phyloP scores from a whole-genome alignment of 2,888 invertebrate genomes.

The Platypus cylindrus region DNA sequence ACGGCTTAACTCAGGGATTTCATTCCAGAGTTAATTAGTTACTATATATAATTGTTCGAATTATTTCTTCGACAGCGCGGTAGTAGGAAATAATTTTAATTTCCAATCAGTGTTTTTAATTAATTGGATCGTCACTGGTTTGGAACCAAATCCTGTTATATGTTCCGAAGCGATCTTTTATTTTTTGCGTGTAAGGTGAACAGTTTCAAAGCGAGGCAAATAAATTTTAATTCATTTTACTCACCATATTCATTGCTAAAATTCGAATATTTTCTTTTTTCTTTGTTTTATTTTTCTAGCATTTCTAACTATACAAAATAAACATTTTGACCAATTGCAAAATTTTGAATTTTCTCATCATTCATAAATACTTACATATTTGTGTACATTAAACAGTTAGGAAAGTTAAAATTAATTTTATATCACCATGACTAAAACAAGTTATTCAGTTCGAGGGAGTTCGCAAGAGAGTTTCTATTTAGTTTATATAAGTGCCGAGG shows the following conservation, averaged over 20 bases:
- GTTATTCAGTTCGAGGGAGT: constrained; percentile 20
- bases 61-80: too few species aligned
- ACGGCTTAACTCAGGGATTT: constrained; percentile 8
- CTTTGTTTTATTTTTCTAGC: too few species aligned
- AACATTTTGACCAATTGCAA: too few species aligned
- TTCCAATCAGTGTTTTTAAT: constrained; percentile 1
- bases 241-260: constrained; percentile 4
- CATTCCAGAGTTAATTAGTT: constrained; percentile 8
- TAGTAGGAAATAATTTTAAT: too few species aligned
- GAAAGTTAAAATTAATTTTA: constrained; percentile 17
- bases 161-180: too few species aligned
- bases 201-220: constrained; percentile 14
- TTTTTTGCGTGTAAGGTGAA: constrained; percentile 14
- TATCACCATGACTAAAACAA: constrained; percentile 11
- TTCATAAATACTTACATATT: too few species aligned
- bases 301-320: too few species aligned
- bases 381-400: too few species aligned
- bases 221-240: constrained; percentile 16
- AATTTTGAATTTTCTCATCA: too few species aligned
- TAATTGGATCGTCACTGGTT: not conserved
- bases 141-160: too few species aligned
- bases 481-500: constrained; percentile 30
- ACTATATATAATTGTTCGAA: too few species aligned
- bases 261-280: too few species aligned
- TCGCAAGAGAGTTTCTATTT: constrained; percentile 29